phyloP scores from a whole-genome alignment of 2,113 vertebrate species.

The Forbesichthys agassizii region DNA sequence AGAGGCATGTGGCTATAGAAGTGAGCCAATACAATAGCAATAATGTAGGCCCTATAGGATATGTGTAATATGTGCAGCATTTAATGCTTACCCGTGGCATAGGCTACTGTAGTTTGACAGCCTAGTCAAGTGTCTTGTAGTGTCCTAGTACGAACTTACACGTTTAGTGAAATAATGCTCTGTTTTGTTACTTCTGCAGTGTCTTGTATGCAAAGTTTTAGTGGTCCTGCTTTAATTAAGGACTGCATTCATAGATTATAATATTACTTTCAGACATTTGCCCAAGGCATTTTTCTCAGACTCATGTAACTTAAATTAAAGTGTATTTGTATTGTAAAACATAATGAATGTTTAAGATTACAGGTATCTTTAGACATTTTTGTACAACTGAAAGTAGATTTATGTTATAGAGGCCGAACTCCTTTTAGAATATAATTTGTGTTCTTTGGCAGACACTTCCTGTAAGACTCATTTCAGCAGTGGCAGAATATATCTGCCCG shows the following conservation, averaged over 20 bases:
- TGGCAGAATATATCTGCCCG: background rate
- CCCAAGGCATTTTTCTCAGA: background rate
- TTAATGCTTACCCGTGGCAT: background rate
- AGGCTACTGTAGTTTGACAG: too few relatives aligned
- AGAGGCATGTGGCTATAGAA: background rate
- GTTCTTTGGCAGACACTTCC: background rate
- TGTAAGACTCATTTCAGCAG: background rate
- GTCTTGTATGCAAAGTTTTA: too few relatives aligned
- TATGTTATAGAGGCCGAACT: too few relatives aligned
- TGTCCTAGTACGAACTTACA: too few relatives aligned
- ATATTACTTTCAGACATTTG: too few relatives aligned
- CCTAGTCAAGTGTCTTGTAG: too few relatives aligned
- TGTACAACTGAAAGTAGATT: too few relatives aligned
- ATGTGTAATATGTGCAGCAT: background rate
- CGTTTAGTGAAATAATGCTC: too few relatives aligned
- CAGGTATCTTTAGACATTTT: background rate
- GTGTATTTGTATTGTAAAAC: background rate
- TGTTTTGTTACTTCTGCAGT: too few relatives aligned
- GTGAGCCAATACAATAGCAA: background rate
- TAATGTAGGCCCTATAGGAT: background rate
- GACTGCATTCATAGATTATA: too few relatives aligned
- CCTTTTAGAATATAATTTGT: background rate
- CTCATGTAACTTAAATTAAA: constrained; percentile 3
- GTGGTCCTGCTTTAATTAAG: too few relatives aligned
- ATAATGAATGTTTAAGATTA: background rate